Conservation (phyloP, 2,888 invertebrate genomes). For the Lysandra bellargus region DNA sequence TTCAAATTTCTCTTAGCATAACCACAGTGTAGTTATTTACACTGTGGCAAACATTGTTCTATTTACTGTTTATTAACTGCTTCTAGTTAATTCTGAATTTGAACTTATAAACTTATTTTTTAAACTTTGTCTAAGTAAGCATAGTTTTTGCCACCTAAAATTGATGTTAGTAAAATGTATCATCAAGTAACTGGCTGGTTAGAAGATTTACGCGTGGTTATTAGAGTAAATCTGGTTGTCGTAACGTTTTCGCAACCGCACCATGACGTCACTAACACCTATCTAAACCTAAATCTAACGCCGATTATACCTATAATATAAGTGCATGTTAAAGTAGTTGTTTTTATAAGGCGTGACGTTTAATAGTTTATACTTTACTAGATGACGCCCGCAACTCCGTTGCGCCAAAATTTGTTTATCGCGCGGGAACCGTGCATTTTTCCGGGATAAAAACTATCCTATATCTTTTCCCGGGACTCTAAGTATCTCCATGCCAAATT, state of each 20-base stretch:
- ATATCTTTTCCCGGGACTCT: too few species aligned
- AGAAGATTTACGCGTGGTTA: neutral
- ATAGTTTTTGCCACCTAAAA: neutral
- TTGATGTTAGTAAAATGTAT: neutral
- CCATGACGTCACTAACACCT: slow-evolving; percentile 25
- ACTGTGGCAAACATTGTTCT: too few species aligned
- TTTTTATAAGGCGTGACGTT: neutral
- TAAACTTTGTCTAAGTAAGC: neutral
- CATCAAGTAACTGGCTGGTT: neutral
- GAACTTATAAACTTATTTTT: neutral
- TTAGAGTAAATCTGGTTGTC: slow-evolving; percentile 10
- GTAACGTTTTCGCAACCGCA: slow-evolving; percentile 13
- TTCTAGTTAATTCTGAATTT: neutral
- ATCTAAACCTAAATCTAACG: slow-evolving; percentile 17
- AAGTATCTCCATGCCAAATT: too few species aligned
- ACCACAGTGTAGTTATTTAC: too few species aligned
- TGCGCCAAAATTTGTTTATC: too few species aligned
- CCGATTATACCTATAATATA: neutral
- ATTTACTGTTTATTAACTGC: neutral
- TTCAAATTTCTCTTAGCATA: too few species aligned
- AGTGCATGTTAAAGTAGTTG: neutral
- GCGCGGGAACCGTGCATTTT: too few species aligned
- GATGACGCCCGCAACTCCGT: too few species aligned
- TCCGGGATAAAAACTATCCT: too few species aligned
- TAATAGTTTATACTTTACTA: too few species aligned